A percentile compares a stretch with the other conserved stretches of the same genome.
Conservation (phyloP, 2,113 vertebrate genomes). For the Macrotis lagotis region DNA sequence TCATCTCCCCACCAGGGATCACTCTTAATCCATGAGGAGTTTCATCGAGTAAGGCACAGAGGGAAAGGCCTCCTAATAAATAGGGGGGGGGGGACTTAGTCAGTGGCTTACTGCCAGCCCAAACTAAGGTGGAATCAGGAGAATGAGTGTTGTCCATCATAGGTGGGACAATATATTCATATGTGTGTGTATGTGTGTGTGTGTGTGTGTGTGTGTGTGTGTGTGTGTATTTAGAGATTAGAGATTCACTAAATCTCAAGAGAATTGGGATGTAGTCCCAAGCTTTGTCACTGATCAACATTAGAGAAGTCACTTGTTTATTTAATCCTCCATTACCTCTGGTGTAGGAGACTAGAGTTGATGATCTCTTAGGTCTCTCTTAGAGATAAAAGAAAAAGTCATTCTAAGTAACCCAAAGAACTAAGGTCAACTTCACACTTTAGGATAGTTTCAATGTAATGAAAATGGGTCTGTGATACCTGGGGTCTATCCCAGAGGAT, state of each 20-base stretch:
- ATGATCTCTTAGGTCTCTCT: too few species aligned
- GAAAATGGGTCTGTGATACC: not conserved
- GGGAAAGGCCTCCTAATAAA: conserved; percentile 32
- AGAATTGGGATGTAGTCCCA: not conserved
- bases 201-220: too few species aligned
- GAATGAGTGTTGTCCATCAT: not conserved
- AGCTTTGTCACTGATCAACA: too few species aligned
- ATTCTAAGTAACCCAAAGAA: not conserved
- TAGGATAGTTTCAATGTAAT: not conserved
- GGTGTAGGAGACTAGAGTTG: too few species aligned
- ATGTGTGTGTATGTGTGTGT: too few species aligned
- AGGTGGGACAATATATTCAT: too few species aligned
- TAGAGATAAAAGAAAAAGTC: too few species aligned
- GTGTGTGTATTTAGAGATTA: too few species aligned
- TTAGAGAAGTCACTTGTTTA: too few species aligned
- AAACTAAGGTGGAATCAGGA: conserved; percentile 41
- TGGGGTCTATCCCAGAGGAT: not conserved
- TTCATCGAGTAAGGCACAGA: conserved; percentile 74
- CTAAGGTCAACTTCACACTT: not conserved
- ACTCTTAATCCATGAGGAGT: conserved; percentile 58
- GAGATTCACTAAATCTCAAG: not conserved
- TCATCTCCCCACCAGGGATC: conserved; percentile 47
- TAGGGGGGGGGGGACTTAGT: conserved; percentile 1
- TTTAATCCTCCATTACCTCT: too few species aligned
- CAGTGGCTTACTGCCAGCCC: conserved; percentile 12